A percentile compares a stretch with the other conserved stretches of the same genome.
Conservation (phyloP, 1,140 invertebrate genomes). For the Drosophila ohnishii region DNA sequence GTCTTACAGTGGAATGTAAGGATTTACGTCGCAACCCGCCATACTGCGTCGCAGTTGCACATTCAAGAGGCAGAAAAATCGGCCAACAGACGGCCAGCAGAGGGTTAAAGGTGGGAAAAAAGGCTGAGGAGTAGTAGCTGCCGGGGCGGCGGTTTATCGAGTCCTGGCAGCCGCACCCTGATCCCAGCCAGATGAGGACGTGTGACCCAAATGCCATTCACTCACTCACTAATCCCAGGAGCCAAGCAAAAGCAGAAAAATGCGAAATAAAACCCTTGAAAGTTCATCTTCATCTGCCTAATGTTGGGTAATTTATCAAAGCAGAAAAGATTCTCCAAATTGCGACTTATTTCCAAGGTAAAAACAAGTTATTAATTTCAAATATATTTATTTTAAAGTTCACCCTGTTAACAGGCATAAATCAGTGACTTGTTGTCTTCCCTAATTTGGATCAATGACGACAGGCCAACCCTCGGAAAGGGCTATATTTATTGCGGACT, state of each 20-base stretch:
- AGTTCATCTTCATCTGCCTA: not conserved
- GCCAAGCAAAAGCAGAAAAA: conserved; percentile 4
- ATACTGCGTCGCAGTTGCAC: conserved; percentile 60
- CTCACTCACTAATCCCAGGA: conserved; percentile 31
- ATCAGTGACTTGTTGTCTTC: conserved; percentile 30
- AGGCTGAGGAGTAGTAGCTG: not conserved
- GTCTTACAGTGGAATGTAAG: conserved; percentile 19
- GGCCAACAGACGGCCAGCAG: conserved; percentile 9
- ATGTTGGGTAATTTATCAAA: not conserved
- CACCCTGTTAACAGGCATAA: not conserved
- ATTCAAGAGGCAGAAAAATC: conserved; percentile 24
- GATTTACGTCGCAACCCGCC: conserved; percentile 55
- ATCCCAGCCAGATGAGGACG: conserved; percentile 25
- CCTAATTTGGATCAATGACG: conserved; percentile 25
- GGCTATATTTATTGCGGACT: conserved; percentile 32
- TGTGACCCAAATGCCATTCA: conserved; percentile 50
- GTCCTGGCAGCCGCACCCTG: conserved; percentile 33
- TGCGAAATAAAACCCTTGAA: conserved; percentile 7
- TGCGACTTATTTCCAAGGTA: not conserved
- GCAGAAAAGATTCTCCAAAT: not conserved
- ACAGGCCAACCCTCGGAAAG: not conserved
- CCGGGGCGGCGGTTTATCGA: conserved; percentile 3
- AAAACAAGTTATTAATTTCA: not conserved
- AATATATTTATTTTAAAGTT: too few relatives aligned
- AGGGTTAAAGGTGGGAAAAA: conserved; percentile 10